Base-by-base conservation (phyloP, 2,888 invertebrate species). In the Scaptomyza polygonia region DNA sequence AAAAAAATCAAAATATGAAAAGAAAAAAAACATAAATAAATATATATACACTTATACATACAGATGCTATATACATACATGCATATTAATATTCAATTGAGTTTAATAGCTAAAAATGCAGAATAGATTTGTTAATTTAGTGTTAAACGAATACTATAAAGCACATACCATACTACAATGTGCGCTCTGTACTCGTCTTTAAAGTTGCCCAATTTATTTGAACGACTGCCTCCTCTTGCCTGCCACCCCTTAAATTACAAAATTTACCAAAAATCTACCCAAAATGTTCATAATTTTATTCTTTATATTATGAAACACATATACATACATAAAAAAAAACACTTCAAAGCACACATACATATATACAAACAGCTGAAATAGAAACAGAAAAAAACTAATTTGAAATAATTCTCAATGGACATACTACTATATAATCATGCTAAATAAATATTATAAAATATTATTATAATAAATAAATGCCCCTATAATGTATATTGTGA, bases 71-170 rank as follows among this genome's bases (percentile, higher is more conserved):
- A 67, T 49, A 68, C 63, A 67, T 66, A 67, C 68, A 62, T 42
- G 59, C 59, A 75, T 59, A 84, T 68, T 62, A 34, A 79, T 67
- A 71, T 58, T 48, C 71, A 59, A 80, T 84, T 87, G 81, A 75
- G 82, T 82, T 82, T n/a, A 67, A 67, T 84, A 85, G 87, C 70
- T 66, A 70, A 67, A 72, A 74, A 72, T 82, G 78, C 78, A 68
- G 70, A 81, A 70, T 85, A 86, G 73, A 87, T 87, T 87, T 87
- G 81, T 82, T 87, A 85, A 86, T 80, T 86, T 68, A 86, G 85
- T 86, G 81, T 80, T 84, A 64, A 77, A 77, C 52, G 56, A 72
- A 66, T 65, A 59, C 64, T 5, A 5, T 25, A 59, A 62, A 6
- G 48, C 47, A 69, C 51, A 69, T 48, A 81, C 47, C n/a, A n/a